Percentiles rank a stretch among this genome's conserved stretches.
phyloP scores from a whole-genome alignment of 92 coral and sea anemone species.

The Scolanthus callimorphus region DNA sequence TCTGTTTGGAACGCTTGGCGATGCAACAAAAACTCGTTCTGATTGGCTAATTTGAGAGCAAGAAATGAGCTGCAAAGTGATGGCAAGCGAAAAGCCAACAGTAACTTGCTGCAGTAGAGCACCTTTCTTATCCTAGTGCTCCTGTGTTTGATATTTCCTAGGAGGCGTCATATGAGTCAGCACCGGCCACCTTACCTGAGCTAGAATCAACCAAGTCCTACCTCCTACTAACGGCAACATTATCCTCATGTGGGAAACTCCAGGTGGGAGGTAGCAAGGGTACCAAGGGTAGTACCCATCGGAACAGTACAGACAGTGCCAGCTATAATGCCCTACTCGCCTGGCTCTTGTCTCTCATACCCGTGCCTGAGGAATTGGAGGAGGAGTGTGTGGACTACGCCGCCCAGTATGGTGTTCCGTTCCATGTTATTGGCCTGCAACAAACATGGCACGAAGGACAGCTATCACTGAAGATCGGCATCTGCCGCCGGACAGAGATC shows the following conservation, averaged over 20 bases:
- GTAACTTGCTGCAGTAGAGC: too few species aligned
- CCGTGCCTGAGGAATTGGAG: conserved; percentile 30
- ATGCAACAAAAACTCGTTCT: too few species aligned
- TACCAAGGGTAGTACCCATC: too few species aligned
- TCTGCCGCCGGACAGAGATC: conserved; percentile 44
- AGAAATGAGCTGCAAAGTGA: too few species aligned
- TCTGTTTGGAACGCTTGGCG: too few species aligned
- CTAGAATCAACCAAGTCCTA: conserved; percentile 26
- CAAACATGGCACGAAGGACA: conserved; percentile 93
- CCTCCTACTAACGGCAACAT: conserved; percentile 59
- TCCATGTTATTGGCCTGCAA: conserved; percentile 81
- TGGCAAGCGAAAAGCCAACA: too few species aligned
- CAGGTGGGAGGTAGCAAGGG: conserved; percentile 18
- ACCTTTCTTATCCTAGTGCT: too few species aligned
- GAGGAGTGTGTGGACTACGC: conserved; percentile 51
- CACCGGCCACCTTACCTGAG: conserved; percentile 51
- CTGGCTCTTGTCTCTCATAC: conserved; percentile 78
- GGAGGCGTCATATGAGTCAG: conserved; percentile 85
- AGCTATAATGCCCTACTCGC: conserved; percentile 61
- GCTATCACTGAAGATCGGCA: conserved; percentile 69
- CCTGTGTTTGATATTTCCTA: too few species aligned
- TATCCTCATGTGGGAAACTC: conserved; percentile 75
- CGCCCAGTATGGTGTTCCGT: conserved; percentile 60
- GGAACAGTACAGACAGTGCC: conserved; percentile 42
- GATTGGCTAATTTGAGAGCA: too few species aligned